Evolutionary conservation across 2,797 vertebrate species (phyloP).

Genomic region (Cyclopterus lumpus): DNA sequence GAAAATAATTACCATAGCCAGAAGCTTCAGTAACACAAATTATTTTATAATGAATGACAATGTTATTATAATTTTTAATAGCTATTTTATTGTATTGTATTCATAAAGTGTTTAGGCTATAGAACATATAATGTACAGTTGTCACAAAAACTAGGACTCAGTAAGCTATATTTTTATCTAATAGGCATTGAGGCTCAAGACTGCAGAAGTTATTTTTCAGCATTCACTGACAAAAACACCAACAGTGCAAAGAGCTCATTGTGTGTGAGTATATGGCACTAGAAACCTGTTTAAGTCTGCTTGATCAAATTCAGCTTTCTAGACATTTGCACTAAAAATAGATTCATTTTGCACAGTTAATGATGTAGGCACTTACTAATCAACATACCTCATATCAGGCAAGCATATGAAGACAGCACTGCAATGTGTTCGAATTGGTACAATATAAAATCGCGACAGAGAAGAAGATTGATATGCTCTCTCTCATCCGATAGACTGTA

Average conservation of each 20-base stretch:
- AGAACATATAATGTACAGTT: neutral
- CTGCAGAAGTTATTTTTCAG: neutral
- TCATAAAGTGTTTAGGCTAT: neutral
- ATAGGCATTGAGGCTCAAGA: neutral
- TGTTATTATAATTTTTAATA: too few relatives aligned
- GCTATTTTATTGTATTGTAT: neutral
- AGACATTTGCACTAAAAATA: neutral
- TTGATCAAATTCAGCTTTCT: neutral
- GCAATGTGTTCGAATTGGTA: slow-evolving; percentile 22
- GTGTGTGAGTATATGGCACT: neutral
- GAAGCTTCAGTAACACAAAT: neutral
- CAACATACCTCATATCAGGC: neutral
- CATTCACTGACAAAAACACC: neutral
- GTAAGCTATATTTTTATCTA: neutral
- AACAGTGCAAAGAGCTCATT: neutral
- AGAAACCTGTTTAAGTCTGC: neutral
- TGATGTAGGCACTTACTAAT: neutral
- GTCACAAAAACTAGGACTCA: neutral
- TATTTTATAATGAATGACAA: neutral
- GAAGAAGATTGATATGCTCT: slow-evolving; percentile 36
- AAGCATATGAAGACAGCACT: slow-evolving; percentile 3
- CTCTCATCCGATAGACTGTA: slow-evolving; percentile 45
- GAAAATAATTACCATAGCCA: neutral
- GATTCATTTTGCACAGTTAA: neutral
- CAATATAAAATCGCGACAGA: slow-evolving; percentile 19